Percentiles rank a stretch among this genome's conserved stretches.
phyloP scores from a whole-genome alignment of 2,113 vertebrate genomes.

The Gymnogyps californianus region DNA sequence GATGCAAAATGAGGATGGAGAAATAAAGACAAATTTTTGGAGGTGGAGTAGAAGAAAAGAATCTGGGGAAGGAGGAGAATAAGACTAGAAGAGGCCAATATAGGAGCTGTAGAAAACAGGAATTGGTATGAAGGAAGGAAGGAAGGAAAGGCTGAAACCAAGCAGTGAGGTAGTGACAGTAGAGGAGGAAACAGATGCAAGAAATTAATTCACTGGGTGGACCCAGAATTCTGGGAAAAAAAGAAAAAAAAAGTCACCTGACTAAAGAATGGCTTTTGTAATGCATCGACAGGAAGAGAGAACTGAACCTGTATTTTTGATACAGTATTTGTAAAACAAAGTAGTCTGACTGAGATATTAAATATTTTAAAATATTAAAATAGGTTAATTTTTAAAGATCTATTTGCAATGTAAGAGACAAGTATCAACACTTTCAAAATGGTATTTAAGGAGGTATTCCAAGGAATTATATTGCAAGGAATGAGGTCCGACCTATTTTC shows the following conservation, averaged over 20 bases:
- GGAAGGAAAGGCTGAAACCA: background rate
- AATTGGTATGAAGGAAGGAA: background rate
- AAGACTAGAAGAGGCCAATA: background rate
- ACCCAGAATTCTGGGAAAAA: background rate
- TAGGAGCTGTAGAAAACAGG: background rate
- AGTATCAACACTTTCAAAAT: background rate
- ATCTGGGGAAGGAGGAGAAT: background rate
- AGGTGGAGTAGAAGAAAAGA: background rate
- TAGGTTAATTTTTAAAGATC: background rate
- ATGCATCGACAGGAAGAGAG: background rate
- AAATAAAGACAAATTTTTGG: background rate
- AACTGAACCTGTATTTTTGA: background rate
- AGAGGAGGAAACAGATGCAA: background rate
- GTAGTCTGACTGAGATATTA: background rate
- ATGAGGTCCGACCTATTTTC: background rate
- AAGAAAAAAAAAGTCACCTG: background rate
- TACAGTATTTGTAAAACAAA: background rate
- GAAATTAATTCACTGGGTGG: background rate
- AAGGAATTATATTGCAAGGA: background rate
- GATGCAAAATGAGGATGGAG: background rate
- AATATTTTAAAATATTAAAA: background rate
- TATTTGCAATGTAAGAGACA: background rate
- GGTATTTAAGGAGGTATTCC: background rate
- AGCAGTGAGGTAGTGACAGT: background rate
- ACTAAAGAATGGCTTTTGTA: background rate